These are phyloP conservation scores for Misgurnus mizolepis DNA, from an alignment of 2,113 vertebrate genomes.

Conservation along the genomic window DNA sequence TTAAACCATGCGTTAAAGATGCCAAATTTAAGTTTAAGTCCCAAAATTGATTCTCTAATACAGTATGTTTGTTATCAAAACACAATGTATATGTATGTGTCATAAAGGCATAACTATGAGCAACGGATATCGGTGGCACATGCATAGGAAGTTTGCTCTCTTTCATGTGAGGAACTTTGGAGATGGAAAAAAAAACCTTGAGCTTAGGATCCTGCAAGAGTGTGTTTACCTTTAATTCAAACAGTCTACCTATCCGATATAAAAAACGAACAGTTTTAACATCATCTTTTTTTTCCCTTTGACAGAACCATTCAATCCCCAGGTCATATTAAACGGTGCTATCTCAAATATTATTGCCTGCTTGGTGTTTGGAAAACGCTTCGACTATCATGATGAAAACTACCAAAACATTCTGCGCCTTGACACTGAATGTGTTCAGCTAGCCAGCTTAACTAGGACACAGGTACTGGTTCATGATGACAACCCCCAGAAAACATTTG, in stretches of 20 bases:
- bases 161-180: conserved; percentile 80
- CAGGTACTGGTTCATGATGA: conserved; percentile 61
- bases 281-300: neutral
- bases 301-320: conserved; percentile 84
- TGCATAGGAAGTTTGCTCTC: conserved; percentile 77
- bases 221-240: conserved; percentile 58
- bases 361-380: conserved; percentile 84
- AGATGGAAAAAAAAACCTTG: conserved; percentile 72
- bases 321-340: conserved; percentile 75
- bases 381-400: conserved; percentile 79
- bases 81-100: no score
- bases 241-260: no score
- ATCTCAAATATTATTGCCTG: conserved; percentile 84
- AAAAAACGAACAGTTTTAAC: neutral
- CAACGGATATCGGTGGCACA: conserved; percentile 77
- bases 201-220: conserved; percentile 79
- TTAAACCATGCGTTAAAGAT: no score
- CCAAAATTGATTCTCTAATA: no score
- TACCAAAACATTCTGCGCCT: conserved; percentile 79
- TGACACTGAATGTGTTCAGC: conserved; percentile 68
- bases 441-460: conserved; percentile 61
- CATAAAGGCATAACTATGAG: conserved; percentile 69
- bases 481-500: neutral
- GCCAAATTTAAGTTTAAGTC: no score
- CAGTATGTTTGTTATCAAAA: no score